Percentiles rank a stretch among this genome's conserved stretches.
Conservation (phyloP, 2,888 invertebrate species). For the Hoplodrina ambigua region DNA sequence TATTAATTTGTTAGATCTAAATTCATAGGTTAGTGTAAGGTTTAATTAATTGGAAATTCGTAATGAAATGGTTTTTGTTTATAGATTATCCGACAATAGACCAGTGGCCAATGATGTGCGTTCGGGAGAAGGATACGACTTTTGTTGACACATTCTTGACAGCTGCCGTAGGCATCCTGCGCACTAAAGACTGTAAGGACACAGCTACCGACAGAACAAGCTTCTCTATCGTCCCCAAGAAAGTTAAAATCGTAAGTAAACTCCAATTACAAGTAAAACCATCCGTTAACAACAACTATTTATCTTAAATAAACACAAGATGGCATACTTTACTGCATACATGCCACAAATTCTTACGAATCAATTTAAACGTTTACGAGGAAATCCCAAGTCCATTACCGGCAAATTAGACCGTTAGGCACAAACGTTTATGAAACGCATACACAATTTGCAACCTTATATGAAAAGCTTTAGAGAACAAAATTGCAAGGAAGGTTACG, state of each 20-base stretch:
- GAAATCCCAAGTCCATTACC: conserved; percentile 50
- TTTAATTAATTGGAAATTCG: neutral
- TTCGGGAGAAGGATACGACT: conserved; percentile 95
- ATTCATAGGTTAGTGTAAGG: neutral
- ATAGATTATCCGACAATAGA: conserved; percentile 93
- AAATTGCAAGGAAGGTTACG: conserved; percentile 13
- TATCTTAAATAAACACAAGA: conserved; percentile 44
- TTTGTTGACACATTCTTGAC: conserved; percentile 96
- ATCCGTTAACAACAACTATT: conserved; percentile 31
- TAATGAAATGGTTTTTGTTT: conserved; percentile 42
- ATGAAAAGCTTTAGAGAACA: neutral
- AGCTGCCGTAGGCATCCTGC: conserved; percentile 94
- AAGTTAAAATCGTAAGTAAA: conserved; percentile 93
- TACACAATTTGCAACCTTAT: conserved; percentile 31
- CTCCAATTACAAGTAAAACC: conserved; percentile 20
- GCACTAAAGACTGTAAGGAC: conserved; percentile 90
- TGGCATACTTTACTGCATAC: conserved; percentile 40
- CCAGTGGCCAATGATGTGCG: conserved; percentile 95
- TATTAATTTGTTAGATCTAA: conserved; percentile 12
- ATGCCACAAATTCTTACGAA: conserved; percentile 55
- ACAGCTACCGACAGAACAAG: conserved; percentile 91
- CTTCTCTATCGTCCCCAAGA: conserved; percentile 94
- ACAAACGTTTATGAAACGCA: conserved; percentile 18
- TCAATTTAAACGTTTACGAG: conserved; percentile 58
- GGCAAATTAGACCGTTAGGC: conserved; percentile 54